Evolutionary conservation across 2,797 vertebrate species (phyloP), one percentile per base, ranked within the genome.

Genomic region (Steatocranus sp.): DNA sequence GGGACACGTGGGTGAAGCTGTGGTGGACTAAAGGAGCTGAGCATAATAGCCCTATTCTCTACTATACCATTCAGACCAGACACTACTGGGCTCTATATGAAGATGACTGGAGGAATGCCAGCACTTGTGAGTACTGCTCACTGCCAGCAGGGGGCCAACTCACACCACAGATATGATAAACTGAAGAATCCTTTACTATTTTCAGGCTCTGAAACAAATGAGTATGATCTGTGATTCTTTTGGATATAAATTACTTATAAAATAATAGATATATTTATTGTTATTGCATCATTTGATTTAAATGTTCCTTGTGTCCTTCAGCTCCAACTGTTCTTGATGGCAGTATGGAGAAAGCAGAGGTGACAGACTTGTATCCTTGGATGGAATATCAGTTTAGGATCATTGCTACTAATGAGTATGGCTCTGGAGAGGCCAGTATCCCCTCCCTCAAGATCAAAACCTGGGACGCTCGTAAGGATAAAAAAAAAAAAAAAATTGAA

Each of bases 361-460:
- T 99, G 58, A 96, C 97, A 5, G 97, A 98, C 81, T 94, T 99
- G 87, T 98, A 97, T 86, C 96, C 98, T 1, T 99, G 98, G 98
- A 97, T 99, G 97, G 97, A 98, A 61, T 99, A 99, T 84, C 97
- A 99, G 92, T 99, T 99, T 90, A 97, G 98, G 18, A 97, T 99
- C 79, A 96, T 98, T 46, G 98, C 98, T 56, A 97, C 95, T 58
- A 99, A 99, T 76, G 98, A 98, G 11, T 8, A 98, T 82, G 99
- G 99, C 25, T 96, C 94, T 2, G 98, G 99, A 88, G 97, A 99
- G 41, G 96, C 98, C 83, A 99, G 98, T 87, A 95, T 98, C 83
- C 98, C 98, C 0, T 99, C 99, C 6, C 96, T 97, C 78, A 98
- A 95, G 95, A 97, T 98, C 84, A 98, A 96, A 95, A 99, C 99